Percentiles rank a stretch among this genome's conserved stretches.
Conservation (phyloP, 1,140 invertebrate genomes). For the Reticulitermes speratus region DNA sequence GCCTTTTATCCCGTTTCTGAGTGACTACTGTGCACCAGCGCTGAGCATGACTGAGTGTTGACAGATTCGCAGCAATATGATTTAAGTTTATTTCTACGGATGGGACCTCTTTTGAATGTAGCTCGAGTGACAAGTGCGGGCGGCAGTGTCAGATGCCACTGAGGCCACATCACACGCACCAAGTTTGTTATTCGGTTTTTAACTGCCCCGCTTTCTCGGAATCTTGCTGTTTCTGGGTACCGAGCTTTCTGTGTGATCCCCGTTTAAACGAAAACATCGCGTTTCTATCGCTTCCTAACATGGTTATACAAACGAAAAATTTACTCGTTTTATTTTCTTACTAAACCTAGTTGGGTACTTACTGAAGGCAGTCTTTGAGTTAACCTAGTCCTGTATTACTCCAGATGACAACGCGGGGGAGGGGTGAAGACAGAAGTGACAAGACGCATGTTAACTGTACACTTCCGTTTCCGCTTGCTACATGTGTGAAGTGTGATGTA, state of each 20-base stretch:
- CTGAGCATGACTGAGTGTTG: neutral
- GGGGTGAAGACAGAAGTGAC: neutral
- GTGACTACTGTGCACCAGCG: too few relatives aligned
- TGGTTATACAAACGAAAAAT: constrained; percentile 19
- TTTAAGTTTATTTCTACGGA: neutral
- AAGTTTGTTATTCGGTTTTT: constrained; percentile 17
- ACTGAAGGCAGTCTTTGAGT: constrained; percentile 15
- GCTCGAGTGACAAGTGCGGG: neutral
- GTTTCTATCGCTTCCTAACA: constrained; percentile 1
- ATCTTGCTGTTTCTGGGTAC: neutral
- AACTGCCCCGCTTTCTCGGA: constrained; percentile 16
- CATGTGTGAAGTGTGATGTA: constrained; percentile 11
- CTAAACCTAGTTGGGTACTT: neutral
- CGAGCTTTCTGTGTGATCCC: neutral
- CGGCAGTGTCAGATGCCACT: neutral
- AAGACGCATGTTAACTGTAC: constrained; percentile 7
- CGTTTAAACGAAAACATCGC: neutral
- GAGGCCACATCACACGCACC: constrained; percentile 1
- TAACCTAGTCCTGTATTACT: neutral
- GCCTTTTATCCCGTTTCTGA: too few relatives aligned
- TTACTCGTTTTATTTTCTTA: neutral
- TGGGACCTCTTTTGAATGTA: neutral
- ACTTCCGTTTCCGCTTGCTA: constrained; percentile 14
- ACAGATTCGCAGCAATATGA: neutral
- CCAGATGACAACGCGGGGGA: neutral